phyloP scores from a whole-genome alignment of 2,113 vertebrate species.

The Mustela lutreola region DNA sequence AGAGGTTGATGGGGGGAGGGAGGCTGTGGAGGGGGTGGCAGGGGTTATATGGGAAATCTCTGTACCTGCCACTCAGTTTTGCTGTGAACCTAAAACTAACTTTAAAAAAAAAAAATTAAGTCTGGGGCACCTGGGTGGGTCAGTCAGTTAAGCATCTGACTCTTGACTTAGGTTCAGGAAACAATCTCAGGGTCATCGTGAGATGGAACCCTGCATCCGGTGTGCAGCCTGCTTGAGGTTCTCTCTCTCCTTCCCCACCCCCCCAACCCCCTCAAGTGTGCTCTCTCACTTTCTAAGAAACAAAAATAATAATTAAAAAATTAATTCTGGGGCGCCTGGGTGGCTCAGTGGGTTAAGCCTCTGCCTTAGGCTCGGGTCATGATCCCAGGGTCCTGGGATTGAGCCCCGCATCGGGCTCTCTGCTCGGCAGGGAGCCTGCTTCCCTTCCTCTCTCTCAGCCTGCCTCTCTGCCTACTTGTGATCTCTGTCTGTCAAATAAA shows the following conservation, averaged over 20 bases:
- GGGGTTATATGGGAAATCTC: neutral
- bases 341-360: too few relatives aligned
- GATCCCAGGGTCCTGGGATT: too few relatives aligned
- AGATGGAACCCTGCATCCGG: neutral
- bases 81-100: neutral
- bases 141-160: neutral
- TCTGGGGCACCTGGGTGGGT: neutral
- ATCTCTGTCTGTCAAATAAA: too few relatives aligned
- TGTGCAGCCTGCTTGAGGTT: neutral
- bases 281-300: neutral
- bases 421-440: too few relatives aligned
- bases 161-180: neutral
- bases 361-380: too few relatives aligned
- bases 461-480: too few relatives aligned
- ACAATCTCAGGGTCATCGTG: neutral
- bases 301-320: neutral
- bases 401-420: too few relatives aligned
- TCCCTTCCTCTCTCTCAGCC: too few relatives aligned
- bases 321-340: neutral
- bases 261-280: fast-evolving
- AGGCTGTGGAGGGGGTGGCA: too few relatives aligned
- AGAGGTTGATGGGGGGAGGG: too few relatives aligned
- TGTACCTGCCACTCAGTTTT: neutral
- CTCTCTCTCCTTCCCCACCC: neutral
- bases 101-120: neutral